phyloP scores from a whole-genome alignment of 2,113 vertebrate genomes.

The Leptobrachium ailaonicum region DNA sequence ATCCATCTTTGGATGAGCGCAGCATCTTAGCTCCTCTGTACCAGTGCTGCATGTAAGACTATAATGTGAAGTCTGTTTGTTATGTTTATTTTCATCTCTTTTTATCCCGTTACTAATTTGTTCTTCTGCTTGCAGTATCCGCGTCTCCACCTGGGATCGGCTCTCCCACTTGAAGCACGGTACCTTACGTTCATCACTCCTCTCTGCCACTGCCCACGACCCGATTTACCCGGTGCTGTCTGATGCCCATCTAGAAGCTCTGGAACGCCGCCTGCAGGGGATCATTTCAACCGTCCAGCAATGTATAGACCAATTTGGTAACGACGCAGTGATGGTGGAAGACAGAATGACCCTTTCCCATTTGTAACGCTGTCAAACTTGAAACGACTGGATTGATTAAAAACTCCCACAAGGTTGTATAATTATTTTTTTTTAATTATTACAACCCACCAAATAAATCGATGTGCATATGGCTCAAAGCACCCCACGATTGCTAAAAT shows the following conservation, averaged over 20 bases:
- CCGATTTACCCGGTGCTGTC: conserved; percentile 85
- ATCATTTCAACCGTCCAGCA: conserved; percentile 87
- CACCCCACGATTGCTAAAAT: not conserved
- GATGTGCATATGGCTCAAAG: conserved; percentile 24
- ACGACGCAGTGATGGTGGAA: conserved; percentile 88
- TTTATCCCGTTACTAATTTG: not conserved
- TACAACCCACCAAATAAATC: conserved; percentile 4
- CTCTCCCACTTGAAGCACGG: conserved; percentile 86
- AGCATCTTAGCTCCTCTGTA: conserved; percentile 97
- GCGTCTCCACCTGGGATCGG: conserved; percentile 95
- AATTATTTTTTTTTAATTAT: conserved; percentile 18
- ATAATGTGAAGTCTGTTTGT: not conserved
- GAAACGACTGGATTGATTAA: not conserved
- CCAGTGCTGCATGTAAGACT: conserved; percentile 98
- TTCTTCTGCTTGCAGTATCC: conserved; percentile 74
- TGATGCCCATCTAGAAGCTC: conserved; percentile 79
- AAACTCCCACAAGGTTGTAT: not conserved
- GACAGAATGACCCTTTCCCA: conserved; percentile 96
- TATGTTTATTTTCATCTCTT: not conserved
- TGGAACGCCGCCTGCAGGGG: conserved; percentile 85
- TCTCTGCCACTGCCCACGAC: conserved; percentile 83
- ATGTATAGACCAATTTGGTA: conserved; percentile 90
- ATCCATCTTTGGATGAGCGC: conserved; percentile 90
- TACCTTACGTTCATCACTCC: conserved; percentile 84
- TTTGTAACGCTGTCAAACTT: conserved; percentile 60